Evolutionary conservation across 2,888 invertebrate species (phyloP).

Genomic region (Hybos culiciformis): DNA sequence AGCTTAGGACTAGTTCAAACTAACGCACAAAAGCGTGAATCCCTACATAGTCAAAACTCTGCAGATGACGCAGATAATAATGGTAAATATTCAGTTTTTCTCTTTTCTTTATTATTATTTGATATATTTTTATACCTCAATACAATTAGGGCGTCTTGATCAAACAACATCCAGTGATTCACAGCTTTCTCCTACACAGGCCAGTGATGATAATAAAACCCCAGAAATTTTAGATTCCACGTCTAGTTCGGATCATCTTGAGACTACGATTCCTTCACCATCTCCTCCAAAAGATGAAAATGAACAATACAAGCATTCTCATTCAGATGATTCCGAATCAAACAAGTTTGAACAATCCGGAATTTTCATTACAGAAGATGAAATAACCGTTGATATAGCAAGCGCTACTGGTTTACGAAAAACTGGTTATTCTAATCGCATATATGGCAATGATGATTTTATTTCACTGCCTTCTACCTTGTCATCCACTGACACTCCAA

Average conservation of each 20-base stretch:
- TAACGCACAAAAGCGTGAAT: conserved; percentile 44
- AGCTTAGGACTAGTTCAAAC: conserved; percentile 58
- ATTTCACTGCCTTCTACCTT: neutral
- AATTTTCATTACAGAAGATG: conserved; percentile 32
- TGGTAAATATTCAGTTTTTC: conserved; percentile 36
- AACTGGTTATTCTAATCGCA: conserved; percentile 51
- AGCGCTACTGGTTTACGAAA: conserved; percentile 56
- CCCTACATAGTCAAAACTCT: conserved; percentile 57
- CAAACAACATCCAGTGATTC: conserved; percentile 35
- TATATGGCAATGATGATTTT: conserved; percentile 42
- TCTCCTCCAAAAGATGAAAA: neutral
- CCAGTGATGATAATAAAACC: conserved; percentile 32
- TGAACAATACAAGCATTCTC: neutral
- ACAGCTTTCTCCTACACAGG: conserved; percentile 32
- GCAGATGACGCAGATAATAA: conserved; percentile 58
- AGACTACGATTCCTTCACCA: conserved; percentile 10
- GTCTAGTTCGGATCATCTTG: neutral
- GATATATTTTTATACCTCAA: neutral
- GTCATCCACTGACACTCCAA: neutral
- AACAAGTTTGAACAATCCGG: conserved; percentile 32
- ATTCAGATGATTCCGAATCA: conserved; percentile 5
- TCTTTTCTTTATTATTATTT: neutral
- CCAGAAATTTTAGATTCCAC: conserved; percentile 20
- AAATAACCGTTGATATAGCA: conserved; percentile 46
- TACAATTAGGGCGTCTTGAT: conserved; percentile 47